Evolutionary conservation across 2,797 vertebrate genomes (phyloP).

Genomic region (Chelon labrosus): DNA sequence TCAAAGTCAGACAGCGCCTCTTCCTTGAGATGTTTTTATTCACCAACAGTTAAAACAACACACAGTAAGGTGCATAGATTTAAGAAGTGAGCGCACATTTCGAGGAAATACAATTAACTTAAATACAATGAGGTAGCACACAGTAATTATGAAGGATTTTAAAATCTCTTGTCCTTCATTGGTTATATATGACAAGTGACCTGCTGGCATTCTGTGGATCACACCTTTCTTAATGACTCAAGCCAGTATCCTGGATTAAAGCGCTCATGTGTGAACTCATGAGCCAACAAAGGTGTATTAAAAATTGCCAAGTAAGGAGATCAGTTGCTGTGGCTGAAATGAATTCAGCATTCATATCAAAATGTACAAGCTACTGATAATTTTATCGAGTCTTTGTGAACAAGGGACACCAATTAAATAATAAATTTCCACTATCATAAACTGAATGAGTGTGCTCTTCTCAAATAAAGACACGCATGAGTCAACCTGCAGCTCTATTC

Average conservation of each 20-base stretch:
- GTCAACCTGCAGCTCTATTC: neutral
- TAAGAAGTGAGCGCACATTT: constrained; percentile 27
- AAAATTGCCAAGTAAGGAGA: too few relatives aligned
- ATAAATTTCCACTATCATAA: neutral
- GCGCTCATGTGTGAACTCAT: too few relatives aligned
- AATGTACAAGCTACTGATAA: too few relatives aligned
- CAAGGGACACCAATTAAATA: too few relatives aligned
- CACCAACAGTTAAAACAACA: constrained; percentile 65
- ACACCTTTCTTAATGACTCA: too few relatives aligned
- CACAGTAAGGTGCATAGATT: neutral
- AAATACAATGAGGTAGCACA: constrained; percentile 42
- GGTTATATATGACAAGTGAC: too few relatives aligned
- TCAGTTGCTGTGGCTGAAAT: too few relatives aligned
- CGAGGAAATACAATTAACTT: neutral
- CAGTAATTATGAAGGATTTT: constrained; percentile 1
- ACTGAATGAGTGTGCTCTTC: neutral
- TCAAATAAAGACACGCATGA: neutral
- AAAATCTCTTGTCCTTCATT: neutral
- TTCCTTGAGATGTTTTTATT: constrained; percentile 46
- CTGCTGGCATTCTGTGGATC: too few relatives aligned
- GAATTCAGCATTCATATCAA: too few relatives aligned
- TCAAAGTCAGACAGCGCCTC: neutral
- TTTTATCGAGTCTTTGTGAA: too few relatives aligned
- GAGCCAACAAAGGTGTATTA: too few relatives aligned
- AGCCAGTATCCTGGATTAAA: too few relatives aligned